These are phyloP conservation scores for Heliconius eleuchia DNA, from an alignment of 1,140 invertebrate genomes.

Conservation along the genomic window DNA sequence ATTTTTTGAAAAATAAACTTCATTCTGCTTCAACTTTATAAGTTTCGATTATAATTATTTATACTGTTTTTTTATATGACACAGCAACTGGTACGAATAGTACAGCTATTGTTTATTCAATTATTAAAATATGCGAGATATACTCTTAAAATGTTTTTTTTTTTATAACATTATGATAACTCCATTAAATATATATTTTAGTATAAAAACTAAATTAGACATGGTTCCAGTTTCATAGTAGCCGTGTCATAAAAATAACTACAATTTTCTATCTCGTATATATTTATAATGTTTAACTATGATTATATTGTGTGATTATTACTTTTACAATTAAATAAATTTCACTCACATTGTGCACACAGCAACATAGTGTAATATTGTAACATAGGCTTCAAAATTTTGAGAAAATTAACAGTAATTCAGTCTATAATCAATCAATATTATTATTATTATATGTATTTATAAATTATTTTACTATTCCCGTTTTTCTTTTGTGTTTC, in stretches of 20 bases:
- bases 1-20: conserved; percentile 49
- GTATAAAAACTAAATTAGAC: too few species aligned
- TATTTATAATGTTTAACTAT: conserved; percentile 43
- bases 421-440: conserved; percentile 59
- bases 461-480: conserved; percentile 27
- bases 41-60: conserved; percentile 38
- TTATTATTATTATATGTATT: conserved; percentile 45
- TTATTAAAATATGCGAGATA: background rate
- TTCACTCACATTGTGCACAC: background rate
- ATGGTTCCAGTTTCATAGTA: background rate
- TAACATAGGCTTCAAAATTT: conserved; percentile 42
- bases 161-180: background rate
- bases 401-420: conserved; percentile 61
- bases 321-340: conserved; percentile 30
- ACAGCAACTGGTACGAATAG: background rate
- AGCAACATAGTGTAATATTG: conserved; percentile 21
- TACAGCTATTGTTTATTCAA: background rate
- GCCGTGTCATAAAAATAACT: background rate
- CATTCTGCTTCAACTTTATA: conserved; percentile 40
- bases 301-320: conserved; percentile 22
- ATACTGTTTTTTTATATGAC: background rate
- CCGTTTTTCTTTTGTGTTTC: conserved; percentile 13
- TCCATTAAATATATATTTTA: background rate
- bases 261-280: conserved; percentile 34
- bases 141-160: background rate